phyloP scores from a whole-genome alignment of 2,113 vertebrate species.

The Brachyhypopomus gauderio region DNA sequence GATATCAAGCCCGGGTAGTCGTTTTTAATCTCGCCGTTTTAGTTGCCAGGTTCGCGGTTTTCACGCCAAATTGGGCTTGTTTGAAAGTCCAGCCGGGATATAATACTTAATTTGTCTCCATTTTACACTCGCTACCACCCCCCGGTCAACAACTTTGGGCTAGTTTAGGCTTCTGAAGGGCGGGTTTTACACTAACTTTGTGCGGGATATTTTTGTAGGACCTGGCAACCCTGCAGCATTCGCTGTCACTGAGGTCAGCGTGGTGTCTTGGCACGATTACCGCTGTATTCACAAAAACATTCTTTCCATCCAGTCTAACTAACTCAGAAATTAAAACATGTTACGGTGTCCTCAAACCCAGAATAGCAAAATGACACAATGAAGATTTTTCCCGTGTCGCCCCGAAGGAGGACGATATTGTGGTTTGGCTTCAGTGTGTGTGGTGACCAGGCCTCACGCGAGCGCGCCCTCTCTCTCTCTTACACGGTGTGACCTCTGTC shows the following conservation, averaged over 20 bases:
- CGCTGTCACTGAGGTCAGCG: neutral
- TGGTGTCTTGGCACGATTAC: neutral
- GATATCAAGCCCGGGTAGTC: neutral
- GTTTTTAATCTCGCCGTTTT: neutral
- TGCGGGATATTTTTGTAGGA: too few relatives aligned
- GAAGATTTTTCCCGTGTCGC: neutral
- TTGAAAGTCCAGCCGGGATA: too few relatives aligned
- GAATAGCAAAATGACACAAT: neutral
- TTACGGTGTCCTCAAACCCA: neutral
- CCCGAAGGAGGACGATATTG: neutral
- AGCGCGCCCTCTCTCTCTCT: too few relatives aligned
- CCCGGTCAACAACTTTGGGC: too few relatives aligned
- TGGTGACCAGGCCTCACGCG: neutral
- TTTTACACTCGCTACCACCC: too few relatives aligned
- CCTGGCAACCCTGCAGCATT: too few relatives aligned
- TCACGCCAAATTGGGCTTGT: too few relatives aligned
- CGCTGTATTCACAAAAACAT: neutral
- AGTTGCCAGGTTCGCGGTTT: too few relatives aligned
- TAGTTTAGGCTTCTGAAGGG: too few relatives aligned
- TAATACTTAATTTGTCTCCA: too few relatives aligned
- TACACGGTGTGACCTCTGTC: conserved; percentile 5
- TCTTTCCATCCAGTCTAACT: neutral
- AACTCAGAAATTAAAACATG: neutral
- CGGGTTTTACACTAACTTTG: too few relatives aligned
- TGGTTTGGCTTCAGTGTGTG: neutral